Base-by-base conservation (phyloP, 2,888 invertebrate species). In the Sphecodes monilicornis region DNA sequence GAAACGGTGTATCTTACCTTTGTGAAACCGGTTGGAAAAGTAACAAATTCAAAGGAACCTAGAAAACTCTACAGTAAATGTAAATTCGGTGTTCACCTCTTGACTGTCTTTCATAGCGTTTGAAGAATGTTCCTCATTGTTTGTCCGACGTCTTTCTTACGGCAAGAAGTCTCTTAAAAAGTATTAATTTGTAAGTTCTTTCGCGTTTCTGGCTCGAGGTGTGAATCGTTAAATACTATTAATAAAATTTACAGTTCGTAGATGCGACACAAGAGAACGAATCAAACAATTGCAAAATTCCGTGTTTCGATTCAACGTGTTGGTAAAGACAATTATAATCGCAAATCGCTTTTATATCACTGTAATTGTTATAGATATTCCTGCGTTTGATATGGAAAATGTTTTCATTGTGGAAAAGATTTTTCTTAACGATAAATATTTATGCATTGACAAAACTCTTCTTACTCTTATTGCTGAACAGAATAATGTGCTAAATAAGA, bases 11-110 rank as follows among this genome's bases (percentile, higher is more conserved):
- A 46, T 32, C 66, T 36, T 68, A 3, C 36, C 50, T 18, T 36
- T 46, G 36, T n/a, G 66, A 66, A 18, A 6, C 29, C 16, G 43
- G 66, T 22, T 43, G 36, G 39, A 39, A 68, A 50, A 32, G 50
- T n/a, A 68, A n/a, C 46, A 68, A 68, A 76, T 68, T 76, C 76
- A 76, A 76, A 76, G 76, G 50, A 36, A 68, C 18, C 32, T 50
- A 46, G 43, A 36, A n/a, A 50, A 36, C 36, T 36, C 66, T 16
- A 36, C 18, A 29, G 39, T 29, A 68, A 68, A 76, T 50, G 68
- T 39, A 76, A 66, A 26, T 66, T 36, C 39, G n/a, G 57, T 57
- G 57, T 73, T 39, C 73, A 54, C 57, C 36, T 29, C 36, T 39
- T 5, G 36, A 68, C 50, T 36, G 50, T n/a, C 43, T 36, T 68